Evolutionary conservation across 2,888 invertebrate genomes (phyloP), one percentile per base, ranked within the genome.

Genomic region (Pheosia tremula): DNA sequence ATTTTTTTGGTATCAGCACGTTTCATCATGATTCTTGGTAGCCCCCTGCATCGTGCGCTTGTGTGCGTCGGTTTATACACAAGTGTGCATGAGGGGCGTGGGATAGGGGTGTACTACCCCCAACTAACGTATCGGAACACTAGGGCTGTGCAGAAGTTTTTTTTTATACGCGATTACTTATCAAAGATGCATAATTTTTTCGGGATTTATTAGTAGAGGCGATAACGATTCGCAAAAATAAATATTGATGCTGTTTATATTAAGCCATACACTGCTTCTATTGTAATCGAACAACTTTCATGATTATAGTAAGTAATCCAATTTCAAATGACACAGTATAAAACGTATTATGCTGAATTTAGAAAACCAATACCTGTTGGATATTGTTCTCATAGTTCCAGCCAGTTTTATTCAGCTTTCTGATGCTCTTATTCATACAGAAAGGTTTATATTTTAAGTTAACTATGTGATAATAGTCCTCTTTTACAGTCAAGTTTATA

Each of bases 121-220:
- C 72, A 67, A 71, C 64, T 86, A 86, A 88, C 82, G 78, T 84
- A 86, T 85, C 83, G 85, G 84, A 79, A 79, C 84, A 79, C 79
- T 87, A 91, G 91, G 83, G 91, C 78, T 78, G 91, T 80, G 83
- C 82, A 72, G 69, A 69, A 64, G 66, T 65, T 59, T 59, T 61
- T 60, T 45, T 60, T 68, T 63, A 13, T 24, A 24, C 24, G 50
- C 13, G 13, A 24, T 50, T 49, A 10, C 37, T 54, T 11, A 54
- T 38, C 5, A 54, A 38, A 38, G 5, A 10, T 9, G 47, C 56
- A 38, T 56, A 13, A 7, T 49, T 39, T 13, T 52, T 58, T 43
- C 7, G 52, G 11, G 10, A n/a, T n/a, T n/a, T n/a, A 24, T 52
- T n/a, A 8, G n/a, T 37, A 37, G 4, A 9, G 8, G 0, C n/a